These are phyloP conservation scores for Torymus auratus DNA, from an alignment of 2,888 invertebrate species.

Conservation along the genomic window DNA sequence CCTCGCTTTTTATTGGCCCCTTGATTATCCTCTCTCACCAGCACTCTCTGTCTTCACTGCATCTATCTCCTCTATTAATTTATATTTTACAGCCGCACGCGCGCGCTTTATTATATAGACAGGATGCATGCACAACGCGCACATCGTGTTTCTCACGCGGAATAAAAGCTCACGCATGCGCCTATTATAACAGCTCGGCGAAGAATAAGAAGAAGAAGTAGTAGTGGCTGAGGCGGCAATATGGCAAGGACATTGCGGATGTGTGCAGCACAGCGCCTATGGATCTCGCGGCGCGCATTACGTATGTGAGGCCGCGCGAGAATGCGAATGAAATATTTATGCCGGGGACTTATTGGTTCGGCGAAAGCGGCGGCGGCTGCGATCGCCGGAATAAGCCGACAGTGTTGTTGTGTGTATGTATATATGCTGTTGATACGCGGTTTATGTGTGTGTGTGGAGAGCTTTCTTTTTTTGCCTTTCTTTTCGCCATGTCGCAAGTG, in stretches of 20 bases:
- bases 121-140: slow-evolving; percentile 62
- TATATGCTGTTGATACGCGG: no score
- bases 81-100: slow-evolving; percentile 64
- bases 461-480: not conserved
- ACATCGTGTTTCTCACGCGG: slow-evolving; percentile 63
- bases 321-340: slow-evolving; percentile 66
- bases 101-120: slow-evolving; percentile 63
- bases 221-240: not conserved
- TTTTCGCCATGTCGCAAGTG: slow-evolving; percentile 32
- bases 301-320: slow-evolving; percentile 61
- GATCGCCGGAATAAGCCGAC: slow-evolving; percentile 43
- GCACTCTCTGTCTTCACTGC: slow-evolving; percentile 42
- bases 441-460: no score
- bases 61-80: slow-evolving; percentile 61
- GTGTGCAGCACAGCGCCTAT: slow-evolving; percentile 51
- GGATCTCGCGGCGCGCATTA: slow-evolving; percentile 55
- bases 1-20: slow-evolving; percentile 32
- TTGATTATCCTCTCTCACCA: slow-evolving; percentile 10
- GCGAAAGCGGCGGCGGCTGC: slow-evolving; percentile 60
- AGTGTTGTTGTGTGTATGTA: no score
- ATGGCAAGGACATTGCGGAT: slow-evolving; percentile 62
- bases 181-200: slow-evolving; percentile 23
- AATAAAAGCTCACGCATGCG: slow-evolving; percentile 63
- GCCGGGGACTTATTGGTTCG: slow-evolving; percentile 64
- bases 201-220: slow-evolving; percentile 40